phyloP scores from a whole-genome alignment of 1,140 invertebrate species.

The Hylaeus anthracinus region DNA sequence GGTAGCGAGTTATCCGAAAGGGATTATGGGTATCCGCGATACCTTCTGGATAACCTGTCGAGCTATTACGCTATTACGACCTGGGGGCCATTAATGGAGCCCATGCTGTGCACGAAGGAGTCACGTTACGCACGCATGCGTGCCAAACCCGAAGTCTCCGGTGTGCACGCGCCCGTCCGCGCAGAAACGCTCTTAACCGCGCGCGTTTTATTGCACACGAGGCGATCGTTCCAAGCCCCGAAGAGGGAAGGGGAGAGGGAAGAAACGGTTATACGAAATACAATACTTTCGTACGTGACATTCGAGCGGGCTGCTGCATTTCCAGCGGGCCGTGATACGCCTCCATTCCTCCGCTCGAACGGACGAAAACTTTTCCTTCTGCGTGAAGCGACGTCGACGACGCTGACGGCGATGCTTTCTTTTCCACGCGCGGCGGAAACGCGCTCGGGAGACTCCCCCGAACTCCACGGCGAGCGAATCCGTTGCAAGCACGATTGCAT shows the following conservation, averaged over 20 bases:
- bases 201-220: constrained; percentile 1
- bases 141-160: background rate
- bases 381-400: no score
- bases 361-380: constrained; percentile 21
- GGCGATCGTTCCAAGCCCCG: background rate
- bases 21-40: constrained; percentile 41
- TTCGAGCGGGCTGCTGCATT: background rate
- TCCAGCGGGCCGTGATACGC: background rate
- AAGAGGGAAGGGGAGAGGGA: background rate
- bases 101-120: constrained; percentile 56
- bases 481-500: constrained; percentile 26
- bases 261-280: constrained; percentile 39
- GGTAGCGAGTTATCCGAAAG: constrained; percentile 19
- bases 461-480: constrained; percentile 21
- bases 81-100: constrained; percentile 50
- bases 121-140: constrained; percentile 55
- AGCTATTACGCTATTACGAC: constrained; percentile 61
- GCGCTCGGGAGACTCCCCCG: background rate
- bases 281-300: constrained; percentile 46
- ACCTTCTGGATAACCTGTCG: constrained; percentile 46
- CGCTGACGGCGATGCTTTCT: background rate
- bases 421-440: no score
- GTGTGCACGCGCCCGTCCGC: constrained; percentile 25
- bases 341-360: background rate
- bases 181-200: constrained; percentile 16